Evolutionary conservation across 2,113 vertebrate species (phyloP).

Genomic region (Indicator maculatus): DNA sequence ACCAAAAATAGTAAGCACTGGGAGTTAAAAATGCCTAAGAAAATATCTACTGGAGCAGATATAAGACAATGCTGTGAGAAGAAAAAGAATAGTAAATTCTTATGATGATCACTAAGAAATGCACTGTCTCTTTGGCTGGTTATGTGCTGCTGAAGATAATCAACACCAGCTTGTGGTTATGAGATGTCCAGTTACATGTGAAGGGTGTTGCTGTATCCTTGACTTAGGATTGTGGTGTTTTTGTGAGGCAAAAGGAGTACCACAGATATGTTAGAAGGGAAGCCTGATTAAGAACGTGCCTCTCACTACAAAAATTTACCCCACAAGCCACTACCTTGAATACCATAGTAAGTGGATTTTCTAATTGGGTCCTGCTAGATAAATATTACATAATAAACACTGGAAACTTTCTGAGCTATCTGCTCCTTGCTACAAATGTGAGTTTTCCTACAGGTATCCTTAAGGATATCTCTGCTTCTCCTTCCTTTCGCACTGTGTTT

Average conservation of each 20-base stretch:
- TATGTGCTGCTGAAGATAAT: neutral
- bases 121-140: neutral
- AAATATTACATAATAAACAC: neutral
- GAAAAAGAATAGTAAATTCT: neutral
- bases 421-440: neutral
- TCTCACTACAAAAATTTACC: neutral
- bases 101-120: neutral
- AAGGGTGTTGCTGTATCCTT: neutral
- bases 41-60: neutral
- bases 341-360: neutral
- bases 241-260: neutral
- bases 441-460: neutral
- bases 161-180: neutral
- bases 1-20: neutral
- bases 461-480: neutral
- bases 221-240: neutral
- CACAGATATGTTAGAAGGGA: neutral
- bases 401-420: neutral
- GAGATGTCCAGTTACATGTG: neutral
- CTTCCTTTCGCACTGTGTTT: neutral
- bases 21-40: neutral
- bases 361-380: neutral
- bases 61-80: neutral
- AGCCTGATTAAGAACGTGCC: neutral
- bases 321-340: neutral